A percentile compares a stretch with the other conserved stretches of the same genome.
Evolutionary conservation across 2,797 vertebrate genomes (phyloP).

Genomic region (Anas flavirostris): DNA sequence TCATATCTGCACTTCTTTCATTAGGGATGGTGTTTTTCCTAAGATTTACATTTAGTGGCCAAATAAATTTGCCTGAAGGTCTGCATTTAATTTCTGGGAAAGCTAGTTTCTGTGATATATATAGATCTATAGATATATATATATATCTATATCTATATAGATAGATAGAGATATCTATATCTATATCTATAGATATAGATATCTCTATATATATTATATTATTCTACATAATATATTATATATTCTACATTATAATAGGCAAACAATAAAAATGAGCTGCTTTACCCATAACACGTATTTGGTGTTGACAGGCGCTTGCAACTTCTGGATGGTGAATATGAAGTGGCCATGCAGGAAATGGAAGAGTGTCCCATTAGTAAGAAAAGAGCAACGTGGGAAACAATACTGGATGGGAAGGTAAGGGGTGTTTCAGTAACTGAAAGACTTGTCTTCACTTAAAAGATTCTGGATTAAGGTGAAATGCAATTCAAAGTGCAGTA

Average conservation of each 20-base stretch:
- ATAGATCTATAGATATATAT: too few species aligned
- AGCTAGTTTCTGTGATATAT: neutral
- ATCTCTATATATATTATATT: too few species aligned
- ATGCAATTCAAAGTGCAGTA: neutral
- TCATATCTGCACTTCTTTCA: neutral
- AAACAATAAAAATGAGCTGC: neutral
- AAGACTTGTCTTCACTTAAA: neutral
- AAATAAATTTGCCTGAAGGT: neutral
- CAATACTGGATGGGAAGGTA: constrained; percentile 97
- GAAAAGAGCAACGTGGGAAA: constrained; percentile 99
- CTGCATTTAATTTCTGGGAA: neutral
- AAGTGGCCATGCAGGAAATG: constrained; percentile 99
- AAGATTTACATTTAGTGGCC: neutral
- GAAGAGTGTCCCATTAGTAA: constrained; percentile 97
- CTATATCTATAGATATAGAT: too few species aligned
- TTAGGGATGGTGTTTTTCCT: neutral
- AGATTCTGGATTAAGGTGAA: neutral
- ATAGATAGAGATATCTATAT: too few species aligned
- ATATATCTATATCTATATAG: too few species aligned
- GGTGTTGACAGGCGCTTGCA: constrained; percentile 88
- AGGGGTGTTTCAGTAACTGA: neutral
- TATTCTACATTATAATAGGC: neutral
- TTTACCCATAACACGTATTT: neutral
- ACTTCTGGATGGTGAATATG: constrained; percentile 97
- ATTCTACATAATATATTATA: too few species aligned